These are phyloP conservation scores for Tribolium castaneum DNA, from an alignment of 1,140 invertebrate genomes.

Conservation along the genomic window DNA sequence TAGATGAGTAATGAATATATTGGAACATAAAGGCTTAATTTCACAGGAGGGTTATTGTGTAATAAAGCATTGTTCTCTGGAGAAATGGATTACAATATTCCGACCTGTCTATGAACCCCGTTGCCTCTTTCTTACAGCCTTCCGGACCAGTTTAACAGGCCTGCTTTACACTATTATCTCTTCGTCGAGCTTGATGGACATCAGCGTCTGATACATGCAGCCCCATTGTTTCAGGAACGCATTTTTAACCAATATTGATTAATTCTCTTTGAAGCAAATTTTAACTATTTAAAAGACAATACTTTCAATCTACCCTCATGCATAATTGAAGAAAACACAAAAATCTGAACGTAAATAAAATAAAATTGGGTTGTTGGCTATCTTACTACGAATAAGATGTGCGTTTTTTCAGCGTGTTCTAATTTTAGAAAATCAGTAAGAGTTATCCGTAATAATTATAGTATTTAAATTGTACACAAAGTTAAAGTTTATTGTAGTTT, in stretches of 20 bases:
- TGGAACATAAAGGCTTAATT: slow-evolving; percentile 63
- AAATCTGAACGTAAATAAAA: too few relatives aligned
- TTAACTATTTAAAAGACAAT: too few relatives aligned
- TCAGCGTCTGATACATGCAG: neutral
- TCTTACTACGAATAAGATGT: too few relatives aligned
- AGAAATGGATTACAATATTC: slow-evolving; percentile 60
- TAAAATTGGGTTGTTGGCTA: too few relatives aligned
- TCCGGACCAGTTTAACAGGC: slow-evolving; percentile 32
- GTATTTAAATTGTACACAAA: too few relatives aligned
- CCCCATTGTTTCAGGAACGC: neutral
- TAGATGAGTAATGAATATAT: slow-evolving; percentile 61
- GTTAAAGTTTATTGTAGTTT: too few relatives aligned
- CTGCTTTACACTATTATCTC: slow-evolving; percentile 24
- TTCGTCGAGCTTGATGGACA: slow-evolving; percentile 16
- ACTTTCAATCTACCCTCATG: too few relatives aligned
- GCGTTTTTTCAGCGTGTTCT: too few relatives aligned
- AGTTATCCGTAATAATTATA: too few relatives aligned
- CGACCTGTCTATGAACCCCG: slow-evolving; percentile 51
- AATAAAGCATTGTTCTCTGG: slow-evolving; percentile 64
- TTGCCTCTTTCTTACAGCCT: slow-evolving; percentile 39
- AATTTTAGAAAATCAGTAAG: too few relatives aligned
- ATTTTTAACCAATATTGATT: neutral
- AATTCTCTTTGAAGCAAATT: neutral
- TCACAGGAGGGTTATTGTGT: slow-evolving; percentile 62
- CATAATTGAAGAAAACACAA: too few relatives aligned